Evolutionary conservation across 1,140 invertebrate species (phyloP).

Genomic region (Megathymus violae): DNA sequence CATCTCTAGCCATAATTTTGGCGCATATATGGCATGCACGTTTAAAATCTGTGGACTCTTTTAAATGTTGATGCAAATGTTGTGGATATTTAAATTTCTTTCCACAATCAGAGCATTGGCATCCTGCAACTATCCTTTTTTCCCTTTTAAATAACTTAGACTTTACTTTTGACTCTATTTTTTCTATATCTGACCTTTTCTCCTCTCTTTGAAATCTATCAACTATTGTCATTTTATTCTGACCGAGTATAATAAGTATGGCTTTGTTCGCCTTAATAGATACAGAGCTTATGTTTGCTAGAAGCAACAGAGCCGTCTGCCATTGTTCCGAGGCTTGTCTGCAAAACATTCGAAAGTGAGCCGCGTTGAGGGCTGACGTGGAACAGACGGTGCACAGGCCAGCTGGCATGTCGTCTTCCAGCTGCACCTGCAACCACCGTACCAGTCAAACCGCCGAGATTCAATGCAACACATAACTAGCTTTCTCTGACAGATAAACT

Average conservation of each 20-base stretch:
- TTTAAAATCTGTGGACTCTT: slow-evolving; percentile 56
- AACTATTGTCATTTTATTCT: slow-evolving; percentile 45
- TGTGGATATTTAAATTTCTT: slow-evolving; percentile 57
- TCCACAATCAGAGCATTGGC: slow-evolving; percentile 57
- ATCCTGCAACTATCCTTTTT: slow-evolving; percentile 21
- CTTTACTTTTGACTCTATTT: not conserved
- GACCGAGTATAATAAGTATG: slow-evolving; percentile 47
- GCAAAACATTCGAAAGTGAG: slow-evolving; percentile 56
- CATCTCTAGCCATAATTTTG: slow-evolving; percentile 54
- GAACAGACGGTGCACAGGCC: slow-evolving; percentile 60
- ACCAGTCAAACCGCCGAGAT: slow-evolving; percentile 68
- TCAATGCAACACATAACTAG: too few relatives aligned
- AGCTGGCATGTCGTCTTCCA: slow-evolving; percentile 55
- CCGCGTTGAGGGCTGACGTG: slow-evolving; percentile 50
- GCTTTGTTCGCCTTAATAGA: slow-evolving; percentile 18
- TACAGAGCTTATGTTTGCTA: slow-evolving; percentile 42
- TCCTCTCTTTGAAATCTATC: slow-evolving; percentile 18
- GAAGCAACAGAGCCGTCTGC: slow-evolving; percentile 46
- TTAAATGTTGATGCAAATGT: slow-evolving; percentile 59
- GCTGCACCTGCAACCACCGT: slow-evolving; percentile 66
- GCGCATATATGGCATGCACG: slow-evolving; percentile 66
- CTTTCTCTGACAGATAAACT: too few relatives aligned
- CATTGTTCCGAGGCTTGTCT: slow-evolving; percentile 51
- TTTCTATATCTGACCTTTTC: not conserved
- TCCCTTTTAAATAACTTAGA: slow-evolving; percentile 3